Percentiles rank a stretch among this genome's conserved stretches.
These are phyloP conservation scores for Acanthurus tractus DNA, from an alignment of 2,797 vertebrate genomes.

Conservation along the genomic window DNA sequence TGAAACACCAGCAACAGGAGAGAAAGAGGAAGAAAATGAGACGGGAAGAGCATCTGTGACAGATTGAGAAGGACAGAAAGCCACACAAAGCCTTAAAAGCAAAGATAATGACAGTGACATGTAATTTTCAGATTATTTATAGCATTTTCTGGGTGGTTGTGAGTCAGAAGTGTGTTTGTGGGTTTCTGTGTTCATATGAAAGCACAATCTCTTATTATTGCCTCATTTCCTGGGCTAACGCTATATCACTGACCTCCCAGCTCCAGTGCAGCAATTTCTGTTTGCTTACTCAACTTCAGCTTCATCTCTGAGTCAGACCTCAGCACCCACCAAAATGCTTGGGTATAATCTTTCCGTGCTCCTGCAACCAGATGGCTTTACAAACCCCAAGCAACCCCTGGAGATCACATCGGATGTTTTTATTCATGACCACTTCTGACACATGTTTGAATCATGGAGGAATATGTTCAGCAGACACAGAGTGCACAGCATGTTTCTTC, in stretches of 20 bases:
- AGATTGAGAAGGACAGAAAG: not conserved
- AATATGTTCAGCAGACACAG: constrained; percentile 48
- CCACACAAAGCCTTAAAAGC: not conserved
- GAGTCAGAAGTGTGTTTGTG: constrained; percentile 12
- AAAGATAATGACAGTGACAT: constrained; percentile 27
- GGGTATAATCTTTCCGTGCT: constrained; percentile 53
- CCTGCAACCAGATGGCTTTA: constrained; percentile 58
- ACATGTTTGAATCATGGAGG: constrained; percentile 62
- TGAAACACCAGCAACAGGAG: constrained; percentile 16
- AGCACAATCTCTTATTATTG: constrained; percentile 46
- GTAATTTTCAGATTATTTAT: constrained; percentile 37
- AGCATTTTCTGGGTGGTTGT: constrained; percentile 13
- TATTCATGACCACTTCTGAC: constrained; percentile 70
- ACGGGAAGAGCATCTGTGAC: not conserved
- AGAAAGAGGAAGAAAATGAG: constrained; percentile 26
- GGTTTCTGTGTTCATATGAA: constrained; percentile 21
- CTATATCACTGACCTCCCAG: constrained; percentile 38
- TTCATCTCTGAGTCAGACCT: constrained; percentile 62
- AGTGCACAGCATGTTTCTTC: constrained; percentile 32
- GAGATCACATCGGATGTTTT: constrained; percentile 59
- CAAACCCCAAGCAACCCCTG: constrained; percentile 46
- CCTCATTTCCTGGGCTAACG: constrained; percentile 35
- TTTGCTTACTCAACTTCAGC: constrained; percentile 53
- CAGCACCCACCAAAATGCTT: constrained; percentile 45
- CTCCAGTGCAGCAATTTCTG: constrained; percentile 23